These are phyloP conservation scores for Oryzias celebensis DNA, from an alignment of 2,113 vertebrate genomes.

Conservation along the genomic window DNA sequence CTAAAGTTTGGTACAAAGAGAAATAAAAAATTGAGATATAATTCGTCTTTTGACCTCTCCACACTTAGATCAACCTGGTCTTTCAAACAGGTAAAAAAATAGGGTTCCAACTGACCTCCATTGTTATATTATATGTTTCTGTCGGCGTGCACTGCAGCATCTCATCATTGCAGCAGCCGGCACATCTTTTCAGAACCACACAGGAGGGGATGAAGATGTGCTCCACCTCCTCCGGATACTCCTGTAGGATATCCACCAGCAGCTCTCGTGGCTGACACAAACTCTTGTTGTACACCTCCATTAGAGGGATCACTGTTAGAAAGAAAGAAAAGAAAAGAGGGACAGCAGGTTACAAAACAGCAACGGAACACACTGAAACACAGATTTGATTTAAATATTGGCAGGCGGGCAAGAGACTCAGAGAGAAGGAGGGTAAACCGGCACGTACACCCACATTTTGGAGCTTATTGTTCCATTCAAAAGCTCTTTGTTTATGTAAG, in stretches of 20 bases:
- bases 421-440: slow-evolving; percentile 6
- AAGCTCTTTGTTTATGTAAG: slow-evolving; percentile 11
- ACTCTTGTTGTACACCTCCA: slow-evolving; percentile 92
- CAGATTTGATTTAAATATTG: slow-evolving; percentile 13
- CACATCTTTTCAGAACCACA: slow-evolving; percentile 91
- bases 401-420: background rate
- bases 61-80: too few relatives aligned
- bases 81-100: background rate
- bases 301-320: slow-evolving; percentile 86
- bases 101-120: slow-evolving; percentile 84
- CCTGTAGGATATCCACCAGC: slow-evolving; percentile 95
- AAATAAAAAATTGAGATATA: slow-evolving; percentile 1
- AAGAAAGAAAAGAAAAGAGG: background rate
- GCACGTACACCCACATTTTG: slow-evolving; percentile 9
- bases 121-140: slow-evolving; percentile 86
- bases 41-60: too few relatives aligned
- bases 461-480: slow-evolving; percentile 1
- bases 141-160: slow-evolving; percentile 89
- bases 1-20: slow-evolving; percentile 9
- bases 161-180: slow-evolving; percentile 94
- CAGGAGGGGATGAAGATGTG: slow-evolving; percentile 97
- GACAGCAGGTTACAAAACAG: slow-evolving; percentile 28
- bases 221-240: slow-evolving; percentile 95
- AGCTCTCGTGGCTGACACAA: slow-evolving; percentile 90
- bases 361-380: slow-evolving; percentile 25